These are phyloP conservation scores for Conus betulinus DNA, from an alignment of 1,140 invertebrate species.

Conservation along the genomic window DNA sequence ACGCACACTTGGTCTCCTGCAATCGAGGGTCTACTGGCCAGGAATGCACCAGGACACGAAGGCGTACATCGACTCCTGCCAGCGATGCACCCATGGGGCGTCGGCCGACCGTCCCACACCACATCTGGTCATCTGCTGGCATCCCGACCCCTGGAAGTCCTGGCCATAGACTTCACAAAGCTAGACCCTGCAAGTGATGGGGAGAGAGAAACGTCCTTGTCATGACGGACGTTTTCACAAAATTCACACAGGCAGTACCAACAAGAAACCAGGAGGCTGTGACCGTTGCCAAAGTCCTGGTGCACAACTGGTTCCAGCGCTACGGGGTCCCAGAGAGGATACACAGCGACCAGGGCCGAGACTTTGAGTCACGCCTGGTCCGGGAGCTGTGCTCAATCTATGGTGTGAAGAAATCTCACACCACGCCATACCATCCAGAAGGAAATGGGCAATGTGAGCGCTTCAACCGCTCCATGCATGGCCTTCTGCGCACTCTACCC, in stretches of 20 bases:
- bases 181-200: conserved; percentile 33
- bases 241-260: conserved; percentile 35
- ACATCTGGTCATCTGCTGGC: conserved; percentile 25
- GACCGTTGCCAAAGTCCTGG: conserved; percentile 36
- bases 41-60: conserved; percentile 38
- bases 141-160: conserved; percentile 37
- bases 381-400: background rate
- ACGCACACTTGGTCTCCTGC: conserved; percentile 37
- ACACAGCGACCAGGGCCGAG: conserved; percentile 18
- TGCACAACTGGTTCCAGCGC: conserved; percentile 40
- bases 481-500: conserved; percentile 45
- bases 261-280: conserved; percentile 38
- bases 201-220: conserved; percentile 51
- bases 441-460: background rate
- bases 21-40: conserved; percentile 44
- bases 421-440: conserved; percentile 3
- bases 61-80: conserved; percentile 32
- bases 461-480: conserved; percentile 46
- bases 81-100: conserved; percentile 36
- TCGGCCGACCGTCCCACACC: background rate
- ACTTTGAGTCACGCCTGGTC: background rate
- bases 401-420: conserved; percentile 6
- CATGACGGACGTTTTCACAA: conserved; percentile 50
- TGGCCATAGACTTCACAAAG: conserved; percentile 32
- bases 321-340: conserved; percentile 41